These are phyloP conservation scores for Proctacanthus coquilletti DNA, from an alignment of 1,140 invertebrate species.

Conservation along the genomic window DNA sequence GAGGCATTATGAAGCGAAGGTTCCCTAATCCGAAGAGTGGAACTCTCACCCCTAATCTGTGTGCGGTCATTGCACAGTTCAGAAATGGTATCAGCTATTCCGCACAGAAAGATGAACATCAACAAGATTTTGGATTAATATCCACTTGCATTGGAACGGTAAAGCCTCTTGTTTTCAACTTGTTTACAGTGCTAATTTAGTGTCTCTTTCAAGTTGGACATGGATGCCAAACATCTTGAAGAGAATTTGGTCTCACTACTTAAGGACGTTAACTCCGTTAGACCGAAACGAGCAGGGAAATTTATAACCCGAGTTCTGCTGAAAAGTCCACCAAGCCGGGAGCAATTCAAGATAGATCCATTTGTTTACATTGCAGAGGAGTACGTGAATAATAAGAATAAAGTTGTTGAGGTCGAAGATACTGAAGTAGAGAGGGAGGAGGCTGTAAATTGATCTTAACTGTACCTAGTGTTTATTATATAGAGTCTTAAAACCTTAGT, in stretches of 20 bases:
- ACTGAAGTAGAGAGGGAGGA: no score
- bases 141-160: conserved; percentile 50
- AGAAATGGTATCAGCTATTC: conserved; percentile 49
- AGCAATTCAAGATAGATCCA: conserved; percentile 49
- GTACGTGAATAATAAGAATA: conserved; percentile 2
- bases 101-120: conserved; percentile 42
- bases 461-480: no score
- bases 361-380: conserved; percentile 34
- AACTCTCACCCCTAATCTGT: conserved; percentile 49
- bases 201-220: conserved; percentile 42
- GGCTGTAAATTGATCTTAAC: no score
- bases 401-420: background rate
- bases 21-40: conserved; percentile 53
- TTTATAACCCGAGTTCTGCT: conserved; percentile 46
- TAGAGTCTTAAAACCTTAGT: background rate
- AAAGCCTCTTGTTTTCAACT: conserved; percentile 16
- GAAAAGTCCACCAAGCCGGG: conserved; percentile 39
- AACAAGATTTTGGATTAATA: conserved; percentile 51
- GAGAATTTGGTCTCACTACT: conserved; percentile 51
- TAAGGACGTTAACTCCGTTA: conserved; percentile 40
- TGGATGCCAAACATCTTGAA: conserved; percentile 49
- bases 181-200: background rate
- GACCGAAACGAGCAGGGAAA: conserved; percentile 42
- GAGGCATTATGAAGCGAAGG: conserved; percentile 56
- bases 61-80: conserved; percentile 41